Conservation (phyloP, 2,888 invertebrate genomes). For the Proisotoma minuta region DNA sequence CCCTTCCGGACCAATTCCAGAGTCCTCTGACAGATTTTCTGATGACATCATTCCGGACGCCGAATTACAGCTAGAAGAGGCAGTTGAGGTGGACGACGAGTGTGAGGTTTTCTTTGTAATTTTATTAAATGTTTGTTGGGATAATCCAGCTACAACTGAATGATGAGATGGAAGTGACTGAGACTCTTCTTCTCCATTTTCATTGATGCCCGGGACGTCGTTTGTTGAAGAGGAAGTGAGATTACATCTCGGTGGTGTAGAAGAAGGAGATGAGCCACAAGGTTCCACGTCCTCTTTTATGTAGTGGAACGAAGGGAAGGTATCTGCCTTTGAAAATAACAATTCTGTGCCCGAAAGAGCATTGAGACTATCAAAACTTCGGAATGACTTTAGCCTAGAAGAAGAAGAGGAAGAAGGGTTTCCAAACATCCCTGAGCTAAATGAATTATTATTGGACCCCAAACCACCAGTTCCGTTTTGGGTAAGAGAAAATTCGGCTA, state of each 20-base stretch:
- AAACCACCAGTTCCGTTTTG: conserved; percentile 25
- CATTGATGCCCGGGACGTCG: conserved; percentile 6
- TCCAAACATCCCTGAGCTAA: conserved; percentile 29
- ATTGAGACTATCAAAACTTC: conserved; percentile 56
- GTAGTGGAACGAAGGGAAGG: conserved; percentile 46
- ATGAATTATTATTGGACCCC: conserved; percentile 6
- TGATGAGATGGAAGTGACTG: conserved; percentile 33
- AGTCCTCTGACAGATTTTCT: conserved; percentile 46
- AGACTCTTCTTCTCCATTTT: conserved; percentile 14
- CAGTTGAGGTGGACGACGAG: conserved; percentile 26
- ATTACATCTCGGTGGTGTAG: conserved; percentile 6
- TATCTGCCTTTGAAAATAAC: conserved; percentile 46
- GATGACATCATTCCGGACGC: conserved; percentile 39
- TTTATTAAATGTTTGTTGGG: conserved; percentile 27
- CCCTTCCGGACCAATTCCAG: conserved; percentile 43
- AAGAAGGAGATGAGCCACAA: conserved; percentile 8
- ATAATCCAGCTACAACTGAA: conserved; percentile 4
- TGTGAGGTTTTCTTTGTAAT: conserved; percentile 34
- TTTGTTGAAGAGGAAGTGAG: conserved; percentile 11
- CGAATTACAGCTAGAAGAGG: conserved; percentile 21
- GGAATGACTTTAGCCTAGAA: conserved; percentile 52
- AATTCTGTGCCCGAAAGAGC: conserved; percentile 46
- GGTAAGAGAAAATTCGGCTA: conserved; percentile 46
- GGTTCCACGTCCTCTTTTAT: conserved; percentile 45
- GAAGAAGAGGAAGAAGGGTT: conserved; percentile 18